These are phyloP conservation scores for Drosophila fulvimacula DNA, from an alignment of 2,888 invertebrate species.

Conservation along the genomic window DNA sequence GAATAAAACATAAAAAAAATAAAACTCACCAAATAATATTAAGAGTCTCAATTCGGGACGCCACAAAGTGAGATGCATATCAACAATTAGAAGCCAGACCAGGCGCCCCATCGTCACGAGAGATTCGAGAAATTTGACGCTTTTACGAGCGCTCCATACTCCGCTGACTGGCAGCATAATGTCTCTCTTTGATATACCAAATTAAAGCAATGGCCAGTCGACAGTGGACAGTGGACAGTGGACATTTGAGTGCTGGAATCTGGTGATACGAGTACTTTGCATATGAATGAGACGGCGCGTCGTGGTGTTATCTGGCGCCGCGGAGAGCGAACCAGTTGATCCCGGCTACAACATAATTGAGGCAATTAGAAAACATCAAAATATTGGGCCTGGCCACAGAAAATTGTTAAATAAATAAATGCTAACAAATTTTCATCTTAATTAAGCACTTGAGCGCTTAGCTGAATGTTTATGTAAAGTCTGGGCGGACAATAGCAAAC, in stretches of 20 bases:
- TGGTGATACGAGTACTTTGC: slow-evolving; percentile 64
- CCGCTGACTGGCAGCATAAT: slow-evolving; percentile 63
- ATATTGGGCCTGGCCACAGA: slow-evolving; percentile 61
- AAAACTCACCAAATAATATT: slow-evolving; percentile 82
- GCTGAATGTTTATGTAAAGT: slow-evolving; percentile 68
- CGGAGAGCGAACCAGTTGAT: slow-evolving; percentile 15
- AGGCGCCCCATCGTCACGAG: slow-evolving; percentile 50
- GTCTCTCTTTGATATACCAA: slow-evolving; percentile 79
- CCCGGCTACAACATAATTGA: slow-evolving; percentile 65
- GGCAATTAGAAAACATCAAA: slow-evolving; percentile 80
- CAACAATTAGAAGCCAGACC: slow-evolving; percentile 63
- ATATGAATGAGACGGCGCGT: slow-evolving; percentile 66
- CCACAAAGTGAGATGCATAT: slow-evolving; percentile 61
- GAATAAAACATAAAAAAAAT: slow-evolving; percentile 74
- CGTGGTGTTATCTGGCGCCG: slow-evolving; percentile 64
- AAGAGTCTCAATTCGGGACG: slow-evolving; percentile 63
- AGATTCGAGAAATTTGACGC: slow-evolving; percentile 79
- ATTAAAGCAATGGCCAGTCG: slow-evolving; percentile 74
- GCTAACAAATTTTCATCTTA: slow-evolving; percentile 68
- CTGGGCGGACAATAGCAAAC: slow-evolving; percentile 31
- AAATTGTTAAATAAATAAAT: slow-evolving; percentile 75
- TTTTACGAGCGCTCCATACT: slow-evolving; percentile 67
- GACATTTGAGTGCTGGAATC: slow-evolving; percentile 48
- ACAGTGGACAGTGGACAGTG: slow-evolving; percentile 45
- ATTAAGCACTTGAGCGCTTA: slow-evolving; percentile 75